Conservation (phyloP, 1,140 invertebrate species). For the Hypothenemus hampei region DNA sequence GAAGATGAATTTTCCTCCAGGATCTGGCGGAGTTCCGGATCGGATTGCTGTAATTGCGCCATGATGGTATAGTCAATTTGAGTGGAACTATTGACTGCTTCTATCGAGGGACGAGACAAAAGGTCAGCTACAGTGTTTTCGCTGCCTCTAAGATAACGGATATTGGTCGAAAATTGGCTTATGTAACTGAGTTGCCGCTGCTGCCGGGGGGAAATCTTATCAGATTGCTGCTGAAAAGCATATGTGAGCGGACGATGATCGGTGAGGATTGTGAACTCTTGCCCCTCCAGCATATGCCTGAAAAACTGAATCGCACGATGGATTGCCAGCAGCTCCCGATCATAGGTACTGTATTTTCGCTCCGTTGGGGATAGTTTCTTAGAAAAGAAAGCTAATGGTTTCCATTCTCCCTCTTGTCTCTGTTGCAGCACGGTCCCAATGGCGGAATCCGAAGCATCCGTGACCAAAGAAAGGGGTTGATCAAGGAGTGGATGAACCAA, state of each 20-base stretch:
- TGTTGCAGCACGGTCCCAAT: not conserved
- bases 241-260: not conserved
- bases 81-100: not conserved
- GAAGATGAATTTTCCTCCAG: not conserved
- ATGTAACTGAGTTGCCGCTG: not conserved
- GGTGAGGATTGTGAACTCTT: not conserved
- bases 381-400: not conserved
- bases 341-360: not conserved
- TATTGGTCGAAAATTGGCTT: not conserved
- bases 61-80: too few relatives aligned
- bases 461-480: not conserved
- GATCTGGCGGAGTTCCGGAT: too few relatives aligned
- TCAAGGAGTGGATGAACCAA: not conserved
- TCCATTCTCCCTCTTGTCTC: not conserved
- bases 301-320: not conserved
- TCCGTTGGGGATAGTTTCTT: not conserved
- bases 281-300: not conserved
- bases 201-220: not conserved
- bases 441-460: not conserved
- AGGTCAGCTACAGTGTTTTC: not conserved
- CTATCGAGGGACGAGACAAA: not conserved
- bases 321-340: not conserved
- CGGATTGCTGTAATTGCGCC: not conserved
- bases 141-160: not conserved
- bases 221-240: not conserved